Conservation (phyloP, 2,797 vertebrate species). For the Holocentrus rufus region DNA sequence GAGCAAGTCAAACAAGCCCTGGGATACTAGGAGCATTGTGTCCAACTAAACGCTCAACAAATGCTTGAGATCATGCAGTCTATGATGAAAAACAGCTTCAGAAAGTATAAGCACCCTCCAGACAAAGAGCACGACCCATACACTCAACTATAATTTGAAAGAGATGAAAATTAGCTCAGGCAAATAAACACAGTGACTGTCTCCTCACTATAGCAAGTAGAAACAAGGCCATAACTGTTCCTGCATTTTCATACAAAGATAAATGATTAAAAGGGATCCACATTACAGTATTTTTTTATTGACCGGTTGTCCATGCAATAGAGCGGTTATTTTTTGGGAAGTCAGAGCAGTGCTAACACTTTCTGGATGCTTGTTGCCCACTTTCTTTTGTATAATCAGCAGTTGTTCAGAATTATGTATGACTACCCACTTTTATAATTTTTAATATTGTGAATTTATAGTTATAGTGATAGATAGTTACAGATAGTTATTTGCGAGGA, state of each 20-base stretch:
- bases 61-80: constrained; percentile 42
- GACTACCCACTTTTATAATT: no score
- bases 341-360: not conserved
- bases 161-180: not conserved
- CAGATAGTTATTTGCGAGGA: no score
- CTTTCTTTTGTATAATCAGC: not conserved
- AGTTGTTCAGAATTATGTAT: no score
- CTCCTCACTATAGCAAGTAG: no score
- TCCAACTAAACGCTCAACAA: constrained; percentile 44
- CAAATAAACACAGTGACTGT: not conserved
- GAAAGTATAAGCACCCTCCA: constrained; percentile 20
- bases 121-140: constrained; percentile 10
- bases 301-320: not conserved
- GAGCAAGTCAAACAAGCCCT: constrained; percentile 66
- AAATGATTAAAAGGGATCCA: not conserved
- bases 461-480: not conserved
- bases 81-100: constrained; percentile 49
- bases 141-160: constrained; percentile 6
- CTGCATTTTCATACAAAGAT: constrained; percentile 1
- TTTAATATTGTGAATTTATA: not conserved
- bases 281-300: no score
- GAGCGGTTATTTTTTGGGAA: not conserved
- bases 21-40: constrained; percentile 64
- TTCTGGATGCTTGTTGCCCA: no score
- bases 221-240: no score